Conservation (phyloP, 2,797 vertebrate species). For the Spondyliosoma cantharus region DNA sequence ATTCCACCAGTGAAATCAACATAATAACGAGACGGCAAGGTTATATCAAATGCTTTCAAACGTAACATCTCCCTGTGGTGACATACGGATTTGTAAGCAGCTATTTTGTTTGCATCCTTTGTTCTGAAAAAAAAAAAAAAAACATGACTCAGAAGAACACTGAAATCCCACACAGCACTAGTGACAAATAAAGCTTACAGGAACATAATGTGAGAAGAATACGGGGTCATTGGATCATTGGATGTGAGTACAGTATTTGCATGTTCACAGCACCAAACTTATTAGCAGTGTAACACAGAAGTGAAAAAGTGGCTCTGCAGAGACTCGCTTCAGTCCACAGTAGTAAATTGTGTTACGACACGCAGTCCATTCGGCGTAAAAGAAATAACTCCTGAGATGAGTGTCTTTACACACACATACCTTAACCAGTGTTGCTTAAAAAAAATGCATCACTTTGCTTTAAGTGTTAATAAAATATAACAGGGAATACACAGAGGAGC, state of each 20-base stretch:
- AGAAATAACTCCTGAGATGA: slow-evolving; percentile 75
- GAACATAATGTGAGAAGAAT: slow-evolving; percentile 54
- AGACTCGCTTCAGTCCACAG: slow-evolving; percentile 47
- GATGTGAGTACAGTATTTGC: slow-evolving; percentile 49
- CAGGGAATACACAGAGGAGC: slow-evolving; percentile 43
- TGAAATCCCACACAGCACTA: slow-evolving; percentile 58
- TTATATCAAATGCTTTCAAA: slow-evolving; percentile 46
- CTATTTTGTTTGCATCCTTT: slow-evolving; percentile 59
- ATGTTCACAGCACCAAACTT: slow-evolving; percentile 68
- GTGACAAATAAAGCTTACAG: slow-evolving; percentile 61
- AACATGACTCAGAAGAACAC: slow-evolving; percentile 58
- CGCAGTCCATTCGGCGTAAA: slow-evolving; percentile 41
- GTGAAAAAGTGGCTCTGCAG: slow-evolving; percentile 49
- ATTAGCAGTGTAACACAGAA: slow-evolving; percentile 62
- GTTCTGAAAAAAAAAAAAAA: slow-evolving; percentile 28
- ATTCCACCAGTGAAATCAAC: slow-evolving; percentile 61
- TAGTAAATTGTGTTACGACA: slow-evolving; percentile 56
- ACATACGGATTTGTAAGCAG: slow-evolving; percentile 60
- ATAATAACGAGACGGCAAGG: slow-evolving; percentile 48
- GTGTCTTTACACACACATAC: slow-evolving; percentile 45
- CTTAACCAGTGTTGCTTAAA: slow-evolving; percentile 39
- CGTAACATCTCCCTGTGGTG: slow-evolving; percentile 29
- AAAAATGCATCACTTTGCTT: slow-evolving; percentile 9
- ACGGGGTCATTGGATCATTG: slow-evolving; percentile 26
- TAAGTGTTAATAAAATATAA: slow-evolving; percentile 32